phyloP scores from a whole-genome alignment of 2,888 invertebrate species.

The Eupithecia vulgata region DNA sequence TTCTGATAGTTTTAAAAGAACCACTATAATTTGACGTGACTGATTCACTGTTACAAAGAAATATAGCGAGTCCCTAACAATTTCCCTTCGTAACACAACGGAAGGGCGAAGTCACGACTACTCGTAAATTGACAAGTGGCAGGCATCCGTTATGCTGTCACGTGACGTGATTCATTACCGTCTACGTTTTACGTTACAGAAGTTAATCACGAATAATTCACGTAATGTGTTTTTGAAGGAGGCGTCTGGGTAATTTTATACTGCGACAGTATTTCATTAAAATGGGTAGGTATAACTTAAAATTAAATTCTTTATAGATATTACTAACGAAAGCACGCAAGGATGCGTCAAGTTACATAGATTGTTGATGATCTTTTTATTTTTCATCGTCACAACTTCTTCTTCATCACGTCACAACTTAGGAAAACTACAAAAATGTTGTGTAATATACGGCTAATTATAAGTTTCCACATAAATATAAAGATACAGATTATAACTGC shows the following conservation, averaged over 20 bases:
- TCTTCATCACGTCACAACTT: no score
- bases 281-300: not conserved
- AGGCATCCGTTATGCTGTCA: constrained; percentile 12
- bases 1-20: not conserved
- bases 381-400: no score
- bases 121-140: constrained; percentile 16
- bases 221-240: constrained; percentile 7
- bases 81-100: not conserved
- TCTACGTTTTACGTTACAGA: constrained; percentile 16
- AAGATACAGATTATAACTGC: no score
- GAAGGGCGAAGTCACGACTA: constrained; percentile 8
- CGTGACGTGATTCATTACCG: constrained; percentile 6
- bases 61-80: constrained; percentile 4
- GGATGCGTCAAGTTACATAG: no score
- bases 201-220: constrained; percentile 11
- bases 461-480: no score
- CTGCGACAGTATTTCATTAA: not conserved
- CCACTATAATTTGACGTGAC: not conserved
- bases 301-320: no score
- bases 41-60: not conserved
- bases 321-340: no score
- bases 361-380: no score
- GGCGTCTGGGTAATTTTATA: not conserved
- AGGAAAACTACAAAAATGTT: no score
- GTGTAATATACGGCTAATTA: no score